Base-by-base conservation (phyloP, 1,140 invertebrate species). In the Carposina sasakii region DNA sequence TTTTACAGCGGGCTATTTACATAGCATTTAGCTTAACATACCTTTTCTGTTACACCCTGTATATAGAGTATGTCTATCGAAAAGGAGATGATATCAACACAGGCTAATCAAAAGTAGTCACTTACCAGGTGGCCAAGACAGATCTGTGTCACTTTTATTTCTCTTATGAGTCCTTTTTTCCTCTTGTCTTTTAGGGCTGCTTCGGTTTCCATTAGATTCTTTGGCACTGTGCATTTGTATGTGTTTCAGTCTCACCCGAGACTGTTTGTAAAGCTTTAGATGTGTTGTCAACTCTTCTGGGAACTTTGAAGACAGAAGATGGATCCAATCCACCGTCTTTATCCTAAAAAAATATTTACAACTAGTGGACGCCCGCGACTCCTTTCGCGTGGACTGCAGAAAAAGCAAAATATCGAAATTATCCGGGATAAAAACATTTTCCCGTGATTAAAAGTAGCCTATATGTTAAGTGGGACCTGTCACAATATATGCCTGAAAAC, bases 241-340 rank as follows among this genome's bases (percentile, higher is more conserved):
- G 45, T 81, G 81, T 67, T 84, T 84, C 42, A 84, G 53, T 43
- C 77, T 71, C 4, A 81, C 88, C 72, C 91, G 81, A 52, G 93
- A 89, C 78, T 91, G 94, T 81, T 88, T 91, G 72, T 94, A 97
- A 12, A 97, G 78, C 59, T 94, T 88, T 56, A 97, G 88, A 83
- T 98, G 96, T 15, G 92, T 93, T 3, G 94, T 95, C 52, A 95
- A 90, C 86, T 97, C 95, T 81, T 98, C 95, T 3, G 97, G 94
- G 46, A 97, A 87, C 48, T 90, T 88, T 23, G 93, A 94, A 19
- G 95, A 96, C 41, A 97, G 87, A 58, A 94, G 92, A 12, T 93
- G 90, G 62, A 96, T 92, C 94, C 95, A 96, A 83, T 97, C 94
- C 3, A 96, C 90, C 69, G 93, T 90, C 86, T 96, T 95, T 23